These are phyloP conservation scores for Embiotoca jacksoni DNA, from an alignment of 2,113 vertebrate genomes.

Conservation along the genomic window DNA sequence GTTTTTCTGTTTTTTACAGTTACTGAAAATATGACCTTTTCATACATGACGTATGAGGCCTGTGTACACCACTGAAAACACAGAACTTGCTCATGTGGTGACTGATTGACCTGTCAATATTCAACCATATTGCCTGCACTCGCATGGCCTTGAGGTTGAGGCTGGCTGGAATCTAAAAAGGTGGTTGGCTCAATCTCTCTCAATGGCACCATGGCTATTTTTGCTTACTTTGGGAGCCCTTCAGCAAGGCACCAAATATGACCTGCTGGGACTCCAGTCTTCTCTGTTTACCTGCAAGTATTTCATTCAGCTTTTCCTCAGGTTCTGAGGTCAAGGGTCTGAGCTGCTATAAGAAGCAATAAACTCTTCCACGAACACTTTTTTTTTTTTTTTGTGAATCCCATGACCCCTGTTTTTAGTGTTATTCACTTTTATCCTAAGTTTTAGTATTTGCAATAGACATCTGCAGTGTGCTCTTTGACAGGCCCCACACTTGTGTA, in stretches of 20 bases:
- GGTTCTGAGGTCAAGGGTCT: conserved; percentile 20
- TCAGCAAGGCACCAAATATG: conserved; percentile 28
- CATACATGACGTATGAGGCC: conserved; percentile 30
- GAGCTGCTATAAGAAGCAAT: background rate
- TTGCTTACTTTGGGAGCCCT: conserved; percentile 33
- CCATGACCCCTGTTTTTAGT: too few relatives aligned
- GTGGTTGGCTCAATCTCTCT: conserved; percentile 41
- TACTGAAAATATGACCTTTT: conserved; percentile 51
- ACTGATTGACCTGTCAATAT: conserved; percentile 63
- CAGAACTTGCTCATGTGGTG: conserved; percentile 23
- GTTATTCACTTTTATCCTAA: too few relatives aligned
- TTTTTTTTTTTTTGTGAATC: background rate
- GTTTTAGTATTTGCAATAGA: too few relatives aligned
- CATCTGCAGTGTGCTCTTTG: too few relatives aligned
- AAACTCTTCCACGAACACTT: background rate
- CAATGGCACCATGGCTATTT: conserved; percentile 40
- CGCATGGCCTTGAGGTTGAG: conserved; percentile 27
- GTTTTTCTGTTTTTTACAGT: conserved; percentile 10
- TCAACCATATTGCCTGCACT: conserved; percentile 20
- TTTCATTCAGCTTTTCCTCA: conserved; percentile 37
- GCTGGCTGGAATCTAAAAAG: conserved; percentile 40
- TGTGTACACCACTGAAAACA: conserved; percentile 22
- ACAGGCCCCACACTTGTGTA: too few relatives aligned
- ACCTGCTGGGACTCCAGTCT: conserved; percentile 11
- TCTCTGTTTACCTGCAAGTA: conserved; percentile 27